These are phyloP conservation scores for Halictus rubicundus DNA, from an alignment of 1,140 invertebrate species.

Conservation along the genomic window DNA sequence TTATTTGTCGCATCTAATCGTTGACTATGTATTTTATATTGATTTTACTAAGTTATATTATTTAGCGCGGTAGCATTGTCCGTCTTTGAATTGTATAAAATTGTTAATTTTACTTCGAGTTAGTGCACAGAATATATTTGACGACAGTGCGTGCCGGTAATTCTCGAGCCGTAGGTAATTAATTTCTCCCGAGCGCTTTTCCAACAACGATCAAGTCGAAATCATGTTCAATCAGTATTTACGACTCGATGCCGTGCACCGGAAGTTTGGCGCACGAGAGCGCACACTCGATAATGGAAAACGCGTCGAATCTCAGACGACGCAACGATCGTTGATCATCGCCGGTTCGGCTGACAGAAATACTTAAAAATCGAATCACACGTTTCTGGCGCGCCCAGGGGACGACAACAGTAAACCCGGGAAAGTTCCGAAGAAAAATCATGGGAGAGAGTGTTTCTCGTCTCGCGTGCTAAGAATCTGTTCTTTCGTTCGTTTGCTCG, in stretches of 20 bases:
- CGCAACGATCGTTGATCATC: too few species aligned
- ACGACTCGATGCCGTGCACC: too few species aligned
- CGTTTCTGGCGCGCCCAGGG: not conserved
- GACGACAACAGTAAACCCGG: not conserved
- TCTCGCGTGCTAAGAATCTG: slow-evolving; percentile 39
- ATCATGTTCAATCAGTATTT: too few species aligned
- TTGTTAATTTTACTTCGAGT: not conserved
- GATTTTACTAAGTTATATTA: not conserved
- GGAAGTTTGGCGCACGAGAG: too few species aligned
- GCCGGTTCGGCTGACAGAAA: too few species aligned
- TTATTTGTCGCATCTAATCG: not conserved
- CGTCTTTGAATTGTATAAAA: not conserved
- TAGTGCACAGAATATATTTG: not conserved
- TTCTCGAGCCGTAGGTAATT: not conserved
- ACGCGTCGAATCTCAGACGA: too few species aligned
- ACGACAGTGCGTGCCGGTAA: not conserved
- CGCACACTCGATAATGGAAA: too few species aligned
- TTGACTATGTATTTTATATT: not conserved
- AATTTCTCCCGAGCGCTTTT: not conserved
- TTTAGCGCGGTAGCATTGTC: not conserved
- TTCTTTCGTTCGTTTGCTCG: slow-evolving; percentile 40
- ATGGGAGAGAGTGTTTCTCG: not conserved
- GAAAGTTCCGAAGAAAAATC: not conserved
- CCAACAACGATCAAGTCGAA: too few species aligned
- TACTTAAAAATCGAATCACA: too few species aligned